Conservation (phyloP, 2,797 vertebrate species). For the Hybognathus amarus region DNA sequence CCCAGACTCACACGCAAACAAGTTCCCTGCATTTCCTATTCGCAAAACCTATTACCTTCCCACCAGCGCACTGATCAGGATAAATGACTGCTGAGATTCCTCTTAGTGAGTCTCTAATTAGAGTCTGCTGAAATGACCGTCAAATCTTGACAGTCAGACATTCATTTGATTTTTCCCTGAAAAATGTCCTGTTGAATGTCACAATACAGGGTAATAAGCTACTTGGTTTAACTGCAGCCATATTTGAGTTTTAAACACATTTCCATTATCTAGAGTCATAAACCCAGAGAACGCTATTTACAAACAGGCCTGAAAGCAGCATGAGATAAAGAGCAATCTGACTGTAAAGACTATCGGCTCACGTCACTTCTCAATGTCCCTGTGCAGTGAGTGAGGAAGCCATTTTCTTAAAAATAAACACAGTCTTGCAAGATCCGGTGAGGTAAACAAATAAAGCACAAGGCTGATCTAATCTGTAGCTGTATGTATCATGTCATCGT, state of each 20-base stretch:
- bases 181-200: background rate
- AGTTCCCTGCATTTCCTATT: constrained; percentile 67
- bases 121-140: constrained; percentile 34
- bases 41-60: constrained; percentile 39
- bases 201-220: background rate
- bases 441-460: constrained; percentile 41
- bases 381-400: constrained; percentile 40
- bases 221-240: background rate
- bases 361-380: constrained; percentile 48
- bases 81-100: constrained; percentile 45
- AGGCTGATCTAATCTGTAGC: constrained; percentile 25
- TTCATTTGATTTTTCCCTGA: background rate
- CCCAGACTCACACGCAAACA: constrained; percentile 77
- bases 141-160: background rate
- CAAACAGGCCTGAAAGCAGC: constrained; percentile 27
- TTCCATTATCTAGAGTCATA: background rate
- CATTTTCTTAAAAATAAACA: constrained; percentile 54
- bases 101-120: constrained; percentile 43
- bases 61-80: constrained; percentile 22
- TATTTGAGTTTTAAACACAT: background rate
- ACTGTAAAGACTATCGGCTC: background rate
- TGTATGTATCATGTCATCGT: constrained; percentile 29
- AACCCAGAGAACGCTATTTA: background rate
- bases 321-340: constrained; percentile 10
- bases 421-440: constrained; percentile 28